Base-by-base conservation (phyloP, 2,113 vertebrate species). In the Actenoides hombroni region DNA sequence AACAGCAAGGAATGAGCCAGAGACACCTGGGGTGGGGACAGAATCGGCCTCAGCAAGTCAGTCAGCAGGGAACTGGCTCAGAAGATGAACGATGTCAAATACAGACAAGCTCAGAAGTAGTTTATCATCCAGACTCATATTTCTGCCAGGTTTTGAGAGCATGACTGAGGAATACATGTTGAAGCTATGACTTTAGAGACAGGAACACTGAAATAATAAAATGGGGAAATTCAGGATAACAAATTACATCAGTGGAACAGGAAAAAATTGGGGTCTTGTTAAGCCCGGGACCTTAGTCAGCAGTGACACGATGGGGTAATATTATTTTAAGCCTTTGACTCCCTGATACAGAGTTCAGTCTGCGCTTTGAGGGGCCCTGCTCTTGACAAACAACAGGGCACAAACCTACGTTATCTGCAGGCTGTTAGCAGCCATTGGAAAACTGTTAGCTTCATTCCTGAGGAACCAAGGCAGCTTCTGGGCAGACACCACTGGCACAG, bases 281-380 rank as follows among this genome's bases (percentile, higher is more conserved):
- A 88, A 96, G 79, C 46, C 82, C 60, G 68, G 49, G 76, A 92
- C 35, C 71, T 92, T 81, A 94, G 75, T 95, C 88, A 96, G 85
- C 56, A 95, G 51, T 63, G 75, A 74, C 88, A 94, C 6, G 12
- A 48, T 78, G 63, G 56, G 75, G 35, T 60, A 95, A 88, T 95
- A 86, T 92, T 97, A 88, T 96, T 95, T 96, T 95, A 97, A 94
- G 85, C 90, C 90, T 93, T 67, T 90, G 87, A 74, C 92, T 95
- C 74, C 63, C 63, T 74, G 82, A 74, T 80, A 90, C 10, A 69
- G 78, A 69, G 46, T 48, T 95, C 88, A 86, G 82, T 7, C 60
- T 64, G 35, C n/a, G 77, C 54, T 81, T 68, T 33, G 71, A 88
- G 94, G 64, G 82, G 51, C 59, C 90, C 79, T 68, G 51, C 56